Evolutionary conservation across 2,797 vertebrate species (phyloP).

Genomic region (Otolemur crassicaudatus): DNA sequence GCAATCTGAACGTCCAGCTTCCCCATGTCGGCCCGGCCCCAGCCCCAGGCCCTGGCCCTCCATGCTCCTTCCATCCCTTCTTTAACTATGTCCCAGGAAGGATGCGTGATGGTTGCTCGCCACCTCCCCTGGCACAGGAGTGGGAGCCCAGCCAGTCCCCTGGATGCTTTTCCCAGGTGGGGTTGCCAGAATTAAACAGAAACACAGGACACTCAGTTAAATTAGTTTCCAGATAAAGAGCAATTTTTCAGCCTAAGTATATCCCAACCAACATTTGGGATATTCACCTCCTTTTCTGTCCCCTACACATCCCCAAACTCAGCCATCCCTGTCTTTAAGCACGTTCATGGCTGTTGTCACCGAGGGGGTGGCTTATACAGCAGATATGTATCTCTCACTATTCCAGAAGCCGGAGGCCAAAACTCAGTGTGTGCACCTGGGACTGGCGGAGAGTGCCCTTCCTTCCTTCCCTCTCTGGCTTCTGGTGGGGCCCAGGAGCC

Average conservation of each 20-base stretch:
- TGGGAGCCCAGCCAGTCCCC: not conserved
- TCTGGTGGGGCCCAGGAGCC: accelerated
- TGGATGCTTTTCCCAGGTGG: not conserved
- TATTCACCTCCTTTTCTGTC: not conserved
- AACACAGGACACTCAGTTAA: not conserved
- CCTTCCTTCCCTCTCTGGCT: not conserved
- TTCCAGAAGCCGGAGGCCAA: no score
- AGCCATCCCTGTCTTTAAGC: accelerated
- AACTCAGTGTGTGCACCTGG: no score
- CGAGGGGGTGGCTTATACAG: accelerated
- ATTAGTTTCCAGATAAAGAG: not conserved
- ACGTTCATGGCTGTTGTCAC: accelerated
- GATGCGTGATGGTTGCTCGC: accelerated
- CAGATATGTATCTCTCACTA: accelerated
- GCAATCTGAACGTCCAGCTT: accelerated
- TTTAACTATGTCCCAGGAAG: not conserved
- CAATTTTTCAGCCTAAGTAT: not conserved
- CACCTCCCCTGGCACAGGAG: not conserved
- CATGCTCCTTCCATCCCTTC: not conserved
- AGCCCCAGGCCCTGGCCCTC: not conserved
- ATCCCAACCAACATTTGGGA: no score
- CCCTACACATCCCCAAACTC: no score
- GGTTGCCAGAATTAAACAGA: not conserved
- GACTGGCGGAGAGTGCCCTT: not conserved
- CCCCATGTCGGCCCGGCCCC: not conserved